Percentiles rank a stretch among this genome's conserved stretches.
These are phyloP conservation scores for Carettochelys insculpta DNA, from an alignment of 2,113 vertebrate genomes.

Conservation along the genomic window DNA sequence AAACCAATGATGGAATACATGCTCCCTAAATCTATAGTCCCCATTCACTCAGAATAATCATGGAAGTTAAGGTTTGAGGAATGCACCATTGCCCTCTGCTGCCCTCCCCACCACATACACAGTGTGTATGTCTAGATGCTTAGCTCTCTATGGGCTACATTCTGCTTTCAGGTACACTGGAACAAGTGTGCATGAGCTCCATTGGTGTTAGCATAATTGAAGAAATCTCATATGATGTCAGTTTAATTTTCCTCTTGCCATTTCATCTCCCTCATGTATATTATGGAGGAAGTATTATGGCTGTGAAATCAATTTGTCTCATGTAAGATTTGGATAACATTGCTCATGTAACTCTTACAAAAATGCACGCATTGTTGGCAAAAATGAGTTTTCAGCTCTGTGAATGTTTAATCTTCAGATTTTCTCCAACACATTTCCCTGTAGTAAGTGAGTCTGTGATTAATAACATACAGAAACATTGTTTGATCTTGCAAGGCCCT, in stretches of 20 bases:
- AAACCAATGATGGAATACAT: background rate
- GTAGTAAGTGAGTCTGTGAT: background rate
- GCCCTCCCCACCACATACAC: too few relatives aligned
- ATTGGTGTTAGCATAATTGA: background rate
- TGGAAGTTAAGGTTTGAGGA: background rate
- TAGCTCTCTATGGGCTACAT: background rate
- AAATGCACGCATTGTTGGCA: conserved; percentile 23
- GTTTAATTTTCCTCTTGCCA: background rate
- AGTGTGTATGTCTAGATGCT: background rate
- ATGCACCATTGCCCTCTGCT: background rate
- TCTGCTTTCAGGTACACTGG: background rate
- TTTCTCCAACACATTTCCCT: conserved; percentile 42
- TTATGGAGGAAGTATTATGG: conserved; percentile 34
- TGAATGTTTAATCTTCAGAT: conserved; percentile 54
- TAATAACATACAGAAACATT: background rate
- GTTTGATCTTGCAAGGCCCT: background rate
- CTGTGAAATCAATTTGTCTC: conserved; percentile 56
- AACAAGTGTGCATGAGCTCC: background rate
- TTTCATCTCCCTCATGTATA: conserved; percentile 51
- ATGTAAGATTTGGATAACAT: conserved; percentile 45
- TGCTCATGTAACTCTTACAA: conserved; percentile 34
- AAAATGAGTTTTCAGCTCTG: conserved; percentile 57
- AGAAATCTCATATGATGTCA: background rate
- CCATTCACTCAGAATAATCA: background rate
- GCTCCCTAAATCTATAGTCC: background rate